These are phyloP conservation scores for Callorhinus ursinus DNA, from an alignment of 2,113 vertebrate species.

Conservation along the genomic window DNA sequence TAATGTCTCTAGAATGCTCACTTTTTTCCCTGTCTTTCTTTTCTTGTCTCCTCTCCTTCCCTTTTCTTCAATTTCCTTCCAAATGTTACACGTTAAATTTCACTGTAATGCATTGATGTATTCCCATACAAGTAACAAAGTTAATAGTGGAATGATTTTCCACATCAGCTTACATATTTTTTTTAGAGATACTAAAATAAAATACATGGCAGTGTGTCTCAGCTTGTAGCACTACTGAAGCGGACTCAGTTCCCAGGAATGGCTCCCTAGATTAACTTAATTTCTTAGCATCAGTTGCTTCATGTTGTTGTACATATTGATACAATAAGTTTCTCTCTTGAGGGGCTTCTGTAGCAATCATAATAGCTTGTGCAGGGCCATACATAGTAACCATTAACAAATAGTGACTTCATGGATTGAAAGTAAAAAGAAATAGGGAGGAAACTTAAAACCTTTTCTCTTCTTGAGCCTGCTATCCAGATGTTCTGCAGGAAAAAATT, in stretches of 20 bases:
- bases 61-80: not conserved
- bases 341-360: not conserved
- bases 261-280: not conserved
- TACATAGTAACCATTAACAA: not conserved
- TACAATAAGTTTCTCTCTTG: not conserved
- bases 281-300: slow-evolving; percentile 20
- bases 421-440: not conserved
- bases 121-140: not conserved
- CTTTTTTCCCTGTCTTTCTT: not conserved
- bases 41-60: not conserved
- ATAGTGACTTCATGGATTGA: not conserved
- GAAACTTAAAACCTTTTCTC: not conserved
- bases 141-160: not conserved
- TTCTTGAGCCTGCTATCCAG: not conserved
- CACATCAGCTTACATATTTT: not conserved
- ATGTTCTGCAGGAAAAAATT: not conserved
- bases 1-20: not conserved
- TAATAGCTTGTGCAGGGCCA: not conserved
- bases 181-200: slow-evolving; percentile 13
- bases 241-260: not conserved
- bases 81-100: not conserved
- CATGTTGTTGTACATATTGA: not conserved
- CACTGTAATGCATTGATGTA: not conserved
- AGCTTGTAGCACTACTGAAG: not conserved
- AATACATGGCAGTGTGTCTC: not conserved